Base-by-base conservation (phyloP, 2,113 vertebrate genomes). In the Motacilla tschutschensis region DNA sequence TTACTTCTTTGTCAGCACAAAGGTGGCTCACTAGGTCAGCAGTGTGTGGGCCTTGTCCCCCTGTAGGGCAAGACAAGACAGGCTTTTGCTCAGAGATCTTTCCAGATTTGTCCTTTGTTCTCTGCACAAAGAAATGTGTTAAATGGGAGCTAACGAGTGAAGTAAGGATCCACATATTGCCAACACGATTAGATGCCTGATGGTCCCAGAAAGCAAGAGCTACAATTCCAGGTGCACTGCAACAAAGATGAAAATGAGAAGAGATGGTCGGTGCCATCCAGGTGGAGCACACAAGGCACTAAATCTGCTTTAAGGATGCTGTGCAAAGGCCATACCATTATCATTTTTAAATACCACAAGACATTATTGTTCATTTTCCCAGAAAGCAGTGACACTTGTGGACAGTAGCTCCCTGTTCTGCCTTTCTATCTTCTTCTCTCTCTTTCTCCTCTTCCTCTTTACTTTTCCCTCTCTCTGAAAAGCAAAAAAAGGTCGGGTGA, bases 11-110 rank as follows among this genome's bases (percentile, higher is more conserved):
- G 6, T 13, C 17, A 46, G 33, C 29, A 24, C 29, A 35, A n/a
- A 24, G 1, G 1, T 12, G 15, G 15, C 26, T 77, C 5, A 3
- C 17, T 20, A 2, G 0, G 4, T 36, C 26, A n/a, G 36, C 51
- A 57, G 33, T 3, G 5, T 25, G 33, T 73, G 17, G 38, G 29
- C 41, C 40, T 22, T n/a, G 17, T 5, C 6, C 22, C 19, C 3
- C 1, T 5, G 6, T 50, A 14, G 2, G 9, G 51, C 15, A 64
- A 81, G n/a, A 2, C 40, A 54, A 88, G 29, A 36, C 33, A 73
- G 22, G 4, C 7, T 29, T 87, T 51, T 79, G 17, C 55, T 58
- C 48, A 47, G 10, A 84, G 72, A 76, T 7, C 26, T 47, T 47
- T 17, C 29, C 54, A 64, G 9, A 64, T 60, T 55, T 81, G 12